Conservation (phyloP, 2,888 invertebrate genomes). For the Lamellibrachia satsuma region DNA sequence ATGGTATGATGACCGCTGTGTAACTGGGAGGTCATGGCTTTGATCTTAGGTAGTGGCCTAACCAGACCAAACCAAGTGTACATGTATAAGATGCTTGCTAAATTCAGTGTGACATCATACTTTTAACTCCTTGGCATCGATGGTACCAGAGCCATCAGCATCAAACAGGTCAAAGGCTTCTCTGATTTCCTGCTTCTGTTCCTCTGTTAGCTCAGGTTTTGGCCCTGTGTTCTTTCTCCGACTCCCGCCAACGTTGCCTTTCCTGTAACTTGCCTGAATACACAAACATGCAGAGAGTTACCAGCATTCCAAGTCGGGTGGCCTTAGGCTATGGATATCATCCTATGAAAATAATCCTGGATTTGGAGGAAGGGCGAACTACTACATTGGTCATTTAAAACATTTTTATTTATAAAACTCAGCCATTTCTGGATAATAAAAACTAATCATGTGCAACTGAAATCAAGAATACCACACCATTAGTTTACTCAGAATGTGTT, state of each 20-base stretch:
- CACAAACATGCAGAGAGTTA: neutral
- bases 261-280: slow-evolving; percentile 52
- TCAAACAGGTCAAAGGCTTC: slow-evolving; percentile 97
- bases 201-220: slow-evolving; percentile 79
- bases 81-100: neutral
- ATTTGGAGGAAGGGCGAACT: neutral
- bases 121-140: slow-evolving; percentile 91
- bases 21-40: too few species aligned
- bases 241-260: slow-evolving; percentile 54
- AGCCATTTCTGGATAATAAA: too few species aligned
- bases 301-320: neutral
- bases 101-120: slow-evolving; percentile 67
- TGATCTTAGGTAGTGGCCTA: neutral
- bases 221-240: slow-evolving; percentile 63
- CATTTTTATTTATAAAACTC: neutral
- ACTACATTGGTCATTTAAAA: neutral
- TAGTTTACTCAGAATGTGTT: too few species aligned
- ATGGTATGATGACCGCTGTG: too few species aligned
- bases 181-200: slow-evolving; percentile 90
- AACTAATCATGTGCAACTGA: too few species aligned
- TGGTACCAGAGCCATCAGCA: slow-evolving; percentile 85
- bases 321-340: neutral
- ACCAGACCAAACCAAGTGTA: neutral
- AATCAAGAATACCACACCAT: too few species aligned
- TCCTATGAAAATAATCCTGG: neutral